Evolutionary conservation across 2,113 vertebrate genomes (phyloP), one percentile per base, ranked within the genome.

Genomic region (Epinephelus cyanopodus): DNA sequence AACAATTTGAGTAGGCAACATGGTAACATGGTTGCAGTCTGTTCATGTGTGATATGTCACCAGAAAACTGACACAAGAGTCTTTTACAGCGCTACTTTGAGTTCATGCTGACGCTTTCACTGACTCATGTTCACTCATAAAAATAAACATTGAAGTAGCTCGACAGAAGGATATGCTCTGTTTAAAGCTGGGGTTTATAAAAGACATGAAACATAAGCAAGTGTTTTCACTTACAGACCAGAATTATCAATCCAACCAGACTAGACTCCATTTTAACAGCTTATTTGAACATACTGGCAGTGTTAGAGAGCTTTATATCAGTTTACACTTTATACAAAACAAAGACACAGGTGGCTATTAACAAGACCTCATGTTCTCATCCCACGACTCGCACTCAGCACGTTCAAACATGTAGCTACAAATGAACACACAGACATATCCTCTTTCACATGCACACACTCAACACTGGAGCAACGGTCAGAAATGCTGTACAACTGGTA

Each of bases 221-320:
- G 42, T 3, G 9, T 54, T 66, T 77, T 82, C 52, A 86, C 80
- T 74, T 68, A 84, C 21, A 86, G 29, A 87, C 42, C 86, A 72
- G 66, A 74, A 74, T 79, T 61, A 90, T 67, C 60, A 77, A 79
- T 74, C 71, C 60, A 79, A 81, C 57, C 66, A 65, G 79, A 84
- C 78, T 56, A 75, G 61, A 86, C 81, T 83, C 53, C 21, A 69
- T 78, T 81, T 75, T 27, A 74, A 89, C 83, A 80, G 33, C 81
- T 87, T 88, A 85, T 91, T 90, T 88, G 88, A 90, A 92, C 89
- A 82, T 87, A 91, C 45, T 92, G 92, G 91, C 93, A 93, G 93
- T 92, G 92, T 93, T 89, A 87, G 74, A 89, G 83, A 94, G 89
- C 82, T 88, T 85, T 66, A 85, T 81, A 87, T 87, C 82, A 58